Percentiles rank a stretch among this genome's conserved stretches.
Evolutionary conservation across 1,140 invertebrate genomes (phyloP).

Genomic region (Adoxophyes honmai): DNA sequence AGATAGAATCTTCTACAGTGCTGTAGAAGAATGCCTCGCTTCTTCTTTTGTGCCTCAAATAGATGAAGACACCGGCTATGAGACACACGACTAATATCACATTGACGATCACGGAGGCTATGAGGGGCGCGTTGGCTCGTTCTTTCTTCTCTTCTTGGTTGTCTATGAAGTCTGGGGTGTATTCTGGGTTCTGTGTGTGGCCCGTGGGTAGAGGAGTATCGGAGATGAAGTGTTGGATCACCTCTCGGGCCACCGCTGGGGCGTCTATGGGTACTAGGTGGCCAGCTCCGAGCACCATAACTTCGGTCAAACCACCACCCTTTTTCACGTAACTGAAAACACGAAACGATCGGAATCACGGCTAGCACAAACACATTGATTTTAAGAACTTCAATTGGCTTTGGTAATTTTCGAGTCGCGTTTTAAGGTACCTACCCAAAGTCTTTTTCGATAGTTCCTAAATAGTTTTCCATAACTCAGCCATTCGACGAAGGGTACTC

Average conservation of each 20-base stretch:
- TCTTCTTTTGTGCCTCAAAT: slow-evolving; percentile 34
- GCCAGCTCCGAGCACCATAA: slow-evolving; percentile 86
- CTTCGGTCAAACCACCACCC: slow-evolving; percentile 85
- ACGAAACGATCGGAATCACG: slow-evolving; percentile 17
- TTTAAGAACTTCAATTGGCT: too few relatives aligned
- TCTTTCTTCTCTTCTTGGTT: slow-evolving; percentile 27
- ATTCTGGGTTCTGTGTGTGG: too few relatives aligned
- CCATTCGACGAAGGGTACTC: too few relatives aligned
- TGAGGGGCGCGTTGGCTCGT: too few relatives aligned
- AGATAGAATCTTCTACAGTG: slow-evolving; percentile 30
- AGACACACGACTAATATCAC: slow-evolving; percentile 34
- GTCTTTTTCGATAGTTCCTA: too few relatives aligned
- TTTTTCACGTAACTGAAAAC: slow-evolving; percentile 83
- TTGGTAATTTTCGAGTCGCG: too few relatives aligned
- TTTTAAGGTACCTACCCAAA: too few relatives aligned
- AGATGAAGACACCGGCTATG: slow-evolving; percentile 25
- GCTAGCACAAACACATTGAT: too few relatives aligned
- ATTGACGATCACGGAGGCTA: slow-evolving; percentile 41
- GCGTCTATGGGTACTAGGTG: slow-evolving; percentile 91
- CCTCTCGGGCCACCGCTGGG: slow-evolving; percentile 82
- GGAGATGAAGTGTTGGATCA: slow-evolving; percentile 85
- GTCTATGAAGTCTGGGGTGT: slow-evolving; percentile 25
- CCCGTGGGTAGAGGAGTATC: slow-evolving; percentile 17
- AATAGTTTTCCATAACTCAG: too few relatives aligned
- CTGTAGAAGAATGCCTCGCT: slow-evolving; percentile 27